Percentiles rank a stretch among this genome's conserved stretches.
These are phyloP conservation scores for Mythimna impura DNA, from an alignment of 2,888 invertebrate genomes.

Conservation along the genomic window DNA sequence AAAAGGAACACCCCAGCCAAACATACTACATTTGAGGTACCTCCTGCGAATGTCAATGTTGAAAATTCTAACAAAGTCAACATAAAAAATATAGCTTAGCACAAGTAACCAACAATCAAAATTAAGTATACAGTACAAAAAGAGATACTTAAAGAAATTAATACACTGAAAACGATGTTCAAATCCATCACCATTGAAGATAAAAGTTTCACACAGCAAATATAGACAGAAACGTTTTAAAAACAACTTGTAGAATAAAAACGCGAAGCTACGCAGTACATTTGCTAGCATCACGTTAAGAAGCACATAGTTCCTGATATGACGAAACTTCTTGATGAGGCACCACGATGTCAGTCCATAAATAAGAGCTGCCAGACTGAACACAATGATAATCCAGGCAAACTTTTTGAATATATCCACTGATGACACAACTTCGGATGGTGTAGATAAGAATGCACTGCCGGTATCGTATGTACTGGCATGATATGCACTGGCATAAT, in stretches of 20 bases:
- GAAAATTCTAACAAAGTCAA: constrained; percentile 24
- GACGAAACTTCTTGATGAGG: constrained; percentile 15
- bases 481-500: neutral
- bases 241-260: constrained; percentile 17
- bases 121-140: constrained; percentile 13
- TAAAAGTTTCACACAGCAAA: constrained; percentile 18
- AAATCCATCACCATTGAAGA: constrained; percentile 13
- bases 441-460: neutral
- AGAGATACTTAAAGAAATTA: constrained; percentile 16
- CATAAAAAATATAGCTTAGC: constrained; percentile 22
- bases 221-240: constrained; percentile 16
- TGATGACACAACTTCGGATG: neutral
- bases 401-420: constrained; percentile 16
- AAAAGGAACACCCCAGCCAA: constrained; percentile 12
- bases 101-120: constrained; percentile 31
- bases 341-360: constrained; percentile 23
- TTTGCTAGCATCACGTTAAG: constrained; percentile 12
- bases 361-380: constrained; percentile 3
- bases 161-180: constrained; percentile 23
- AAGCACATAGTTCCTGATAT: constrained; percentile 26
- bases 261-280: constrained; percentile 12
- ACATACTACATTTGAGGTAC: constrained; percentile 14
- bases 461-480: neutral
- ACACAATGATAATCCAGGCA: constrained; percentile 14
- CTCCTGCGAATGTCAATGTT: constrained; percentile 5